Evolutionary conservation across 1,140 invertebrate species (phyloP).

Genomic region (Myzus persicae): DNA sequence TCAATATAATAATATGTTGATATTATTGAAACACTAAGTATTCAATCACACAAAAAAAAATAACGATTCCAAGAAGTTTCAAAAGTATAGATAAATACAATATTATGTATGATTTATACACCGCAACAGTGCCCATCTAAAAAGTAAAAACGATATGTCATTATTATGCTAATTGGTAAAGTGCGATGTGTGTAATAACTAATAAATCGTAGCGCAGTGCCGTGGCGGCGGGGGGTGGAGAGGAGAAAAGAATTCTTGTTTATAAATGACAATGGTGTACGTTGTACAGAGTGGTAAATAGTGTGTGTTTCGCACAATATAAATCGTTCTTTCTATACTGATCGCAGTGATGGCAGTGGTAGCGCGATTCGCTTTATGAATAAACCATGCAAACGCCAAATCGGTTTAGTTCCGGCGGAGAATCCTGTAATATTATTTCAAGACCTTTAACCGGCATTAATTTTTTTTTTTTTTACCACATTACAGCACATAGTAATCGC

Average conservation of each 20-base stretch:
- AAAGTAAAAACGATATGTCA: not conserved
- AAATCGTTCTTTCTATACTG: slow-evolving; percentile 12
- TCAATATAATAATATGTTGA: no score
- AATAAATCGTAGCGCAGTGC: not conserved
- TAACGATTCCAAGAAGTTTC: not conserved
- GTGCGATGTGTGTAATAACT: not conserved
- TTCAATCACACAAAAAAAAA: not conserved
- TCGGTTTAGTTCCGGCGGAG: slow-evolving; percentile 35
- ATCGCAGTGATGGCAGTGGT: not conserved
- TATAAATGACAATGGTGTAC: not conserved
- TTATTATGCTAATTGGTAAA: not conserved
- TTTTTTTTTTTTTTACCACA: not conserved
- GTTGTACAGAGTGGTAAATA: not conserved
- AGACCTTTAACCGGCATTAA: slow-evolving; percentile 6
- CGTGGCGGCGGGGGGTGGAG: not conserved
- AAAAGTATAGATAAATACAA: not conserved
- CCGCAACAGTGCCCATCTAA: not conserved
- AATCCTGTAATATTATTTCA: not conserved
- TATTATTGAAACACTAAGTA: not conserved
- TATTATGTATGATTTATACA: no score
- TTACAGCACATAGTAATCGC: not conserved
- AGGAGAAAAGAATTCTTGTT: not conserved
- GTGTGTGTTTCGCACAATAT: not conserved
- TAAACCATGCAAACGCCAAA: slow-evolving; percentile 24
- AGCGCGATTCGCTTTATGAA: not conserved